Evolutionary conservation across 2,797 vertebrate species (phyloP), one percentile per base, ranked within the genome.

Genomic region (Hyperoplus lanceolatus): DNA sequence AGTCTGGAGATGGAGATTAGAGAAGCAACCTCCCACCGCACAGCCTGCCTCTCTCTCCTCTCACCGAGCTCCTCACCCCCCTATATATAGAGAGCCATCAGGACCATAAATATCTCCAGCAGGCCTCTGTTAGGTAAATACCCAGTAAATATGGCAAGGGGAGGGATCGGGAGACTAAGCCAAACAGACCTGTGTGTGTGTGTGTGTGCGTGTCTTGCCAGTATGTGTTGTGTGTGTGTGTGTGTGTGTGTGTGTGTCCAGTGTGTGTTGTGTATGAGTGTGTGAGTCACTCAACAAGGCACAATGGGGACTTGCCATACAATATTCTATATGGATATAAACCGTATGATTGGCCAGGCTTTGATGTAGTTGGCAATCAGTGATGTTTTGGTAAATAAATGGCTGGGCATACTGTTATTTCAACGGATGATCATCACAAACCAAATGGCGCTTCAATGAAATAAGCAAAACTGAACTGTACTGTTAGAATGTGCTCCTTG

Each of bases 1-100:
- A 98, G 97, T 95, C 96, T 96, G 96, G 95, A 97, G 96, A 98
- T 96, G 97, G 96, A 97, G 97, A 97, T 97, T 96, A 97, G 97
- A 97, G 96, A 94, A 92, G 95, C 97, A 97, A 96, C 97, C 97
- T 98, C 97, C 97, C 97, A 97, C 97, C 95, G 96, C 93, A 96
- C 29, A 29, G 29, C 29, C 29, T 29, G 29, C 95, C 97, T 96
- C 95, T 96, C 88, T 92, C 90, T 92, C 84, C 85, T 90, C 89
- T 90, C 91, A 73, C 87, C 75, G 43, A 88, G 90, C 87, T 89
- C 77, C 90, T 88, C 90, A 90, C 84, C 87, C 90, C 97, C 29
- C 29, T 29, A 29, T 98, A 98, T 98, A 98, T 98, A 98, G 97
- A 98, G 97, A 96, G 94, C 94, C 96, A 93, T 96, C 96, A 91